Evolutionary conservation across 2,888 invertebrate species (phyloP), one percentile per base, ranked within the genome.

Genomic region (Drosophila ezoana): DNA sequence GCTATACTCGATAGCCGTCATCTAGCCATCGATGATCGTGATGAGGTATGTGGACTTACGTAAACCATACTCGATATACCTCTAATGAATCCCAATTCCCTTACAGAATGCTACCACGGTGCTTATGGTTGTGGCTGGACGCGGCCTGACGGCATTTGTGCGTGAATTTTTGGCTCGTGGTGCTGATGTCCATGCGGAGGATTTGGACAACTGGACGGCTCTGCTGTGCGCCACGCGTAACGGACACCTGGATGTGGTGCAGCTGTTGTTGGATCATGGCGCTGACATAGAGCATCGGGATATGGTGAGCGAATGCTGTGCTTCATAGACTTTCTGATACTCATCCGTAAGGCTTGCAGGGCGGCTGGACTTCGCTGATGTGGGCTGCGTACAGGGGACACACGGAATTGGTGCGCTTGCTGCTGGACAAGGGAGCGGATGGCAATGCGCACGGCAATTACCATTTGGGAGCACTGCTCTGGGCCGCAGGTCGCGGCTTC

Each of bases 351-450:
- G 0, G 3, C 4, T 53, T 47, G 8, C 92, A 98, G 98, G 98
- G 98, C 79, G 98, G 98, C 38, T 99, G 99, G 99, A 97, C 98
- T 4, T 95, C 99, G 0, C 94, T 99, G 59, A 98, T 99, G 96
- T 99, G 99, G 99, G 97, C 98, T 0, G 95, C 97, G 9, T 99
- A 99, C 93, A 98, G 98, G 92, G 98, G 97, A 8, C 94, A 95
- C 79, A 94, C 95, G 33, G 95, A 96, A 38, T 94, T 97, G 68
- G 98, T 96, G 38, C 94, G 94, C 38, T 91, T 96, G 59, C 93
- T 99, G 44, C 92, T 99, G 76, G 96, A 97, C 73, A 95, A 95
- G 79, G 97, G 97, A 35, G 98, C 99, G 0, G 98, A 98, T 91
- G 96, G 98, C 6, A 98, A 99, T 92, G 96, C 98, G 0, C 97